A percentile compares a stretch with the other conserved stretches of the same genome.
Conservation (phyloP, 35 echinoderm and acorn worm genomes). For the Apostichopus japonicus region DNA sequence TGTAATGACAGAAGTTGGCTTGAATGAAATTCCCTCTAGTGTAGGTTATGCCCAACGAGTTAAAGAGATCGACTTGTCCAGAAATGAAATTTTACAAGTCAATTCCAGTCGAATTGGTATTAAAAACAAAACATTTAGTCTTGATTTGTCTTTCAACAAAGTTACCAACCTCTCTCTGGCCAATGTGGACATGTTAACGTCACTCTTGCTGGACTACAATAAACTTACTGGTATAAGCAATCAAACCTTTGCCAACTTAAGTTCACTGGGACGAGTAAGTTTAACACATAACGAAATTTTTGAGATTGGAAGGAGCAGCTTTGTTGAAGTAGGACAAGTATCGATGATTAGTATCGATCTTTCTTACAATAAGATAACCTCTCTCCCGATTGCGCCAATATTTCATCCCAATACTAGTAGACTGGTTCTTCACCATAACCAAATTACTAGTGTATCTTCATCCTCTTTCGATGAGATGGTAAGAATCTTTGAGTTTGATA, state of each 20-base stretch:
- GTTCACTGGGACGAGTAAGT: background rate
- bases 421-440: background rate
- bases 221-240: background rate
- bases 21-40: background rate
- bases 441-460: background rate
- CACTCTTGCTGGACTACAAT: background rate
- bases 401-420: background rate
- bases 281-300: constrained; percentile 23
- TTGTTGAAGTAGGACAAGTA: background rate
- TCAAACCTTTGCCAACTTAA: background rate
- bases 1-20: background rate
- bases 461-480: constrained; percentile 18
- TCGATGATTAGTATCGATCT: background rate
- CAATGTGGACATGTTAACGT: background rate
- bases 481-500: constrained; percentile 6
- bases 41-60: background rate
- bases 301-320: background rate
- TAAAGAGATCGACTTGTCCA: constrained; percentile 2
- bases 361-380: background rate
- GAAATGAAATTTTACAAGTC: constrained; percentile 27
- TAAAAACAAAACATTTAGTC: background rate
- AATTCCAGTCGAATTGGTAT: background rate
- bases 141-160: constrained; percentile 37
- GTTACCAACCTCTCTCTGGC: background rate
- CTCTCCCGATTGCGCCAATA: background rate